Percentiles rank a stretch among this genome's conserved stretches.
Evolutionary conservation across 2,888 invertebrate genomes (phyloP).

Genomic region (Cloeon dipterum): DNA sequence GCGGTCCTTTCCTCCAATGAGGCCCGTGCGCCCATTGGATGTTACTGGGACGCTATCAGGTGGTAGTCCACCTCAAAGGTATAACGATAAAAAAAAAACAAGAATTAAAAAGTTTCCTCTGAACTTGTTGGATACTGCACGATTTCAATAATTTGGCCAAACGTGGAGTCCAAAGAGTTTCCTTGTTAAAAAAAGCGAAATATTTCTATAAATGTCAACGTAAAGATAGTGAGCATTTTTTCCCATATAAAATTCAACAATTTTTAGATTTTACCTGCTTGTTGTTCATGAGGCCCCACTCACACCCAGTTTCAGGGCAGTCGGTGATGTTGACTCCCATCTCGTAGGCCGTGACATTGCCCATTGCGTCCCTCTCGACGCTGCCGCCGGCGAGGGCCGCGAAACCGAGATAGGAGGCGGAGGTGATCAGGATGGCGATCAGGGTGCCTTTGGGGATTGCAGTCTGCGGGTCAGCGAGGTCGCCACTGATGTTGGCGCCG

Average conservation of each 20-base stretch:
- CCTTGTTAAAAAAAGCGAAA: no score
- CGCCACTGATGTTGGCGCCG: conserved; percentile 95
- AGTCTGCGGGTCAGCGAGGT: conserved; percentile 72
- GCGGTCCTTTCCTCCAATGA: no score
- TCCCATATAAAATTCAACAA: neutral
- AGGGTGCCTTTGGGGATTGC: conserved; percentile 86
- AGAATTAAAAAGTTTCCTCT: no score
- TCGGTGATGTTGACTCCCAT: conserved; percentile 26
- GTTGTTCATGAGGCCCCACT: conserved; percentile 52
- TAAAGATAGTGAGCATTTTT: no score
- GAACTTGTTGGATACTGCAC: no score
- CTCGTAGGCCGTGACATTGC: conserved; percentile 31
- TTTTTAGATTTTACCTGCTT: conserved; percentile 56
- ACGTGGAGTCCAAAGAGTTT: no score
- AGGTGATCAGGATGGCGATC: conserved; percentile 69
- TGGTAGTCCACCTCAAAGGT: no score
- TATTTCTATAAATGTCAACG: no score
- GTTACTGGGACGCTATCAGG: no score
- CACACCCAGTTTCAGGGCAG: conserved; percentile 28
- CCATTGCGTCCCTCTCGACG: conserved; percentile 58
- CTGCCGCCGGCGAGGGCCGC: conserved; percentile 54
- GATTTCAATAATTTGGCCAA: no score
- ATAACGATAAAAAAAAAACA: no score
- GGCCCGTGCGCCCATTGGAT: no score
- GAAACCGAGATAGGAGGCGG: conserved; percentile 65